Conservation (phyloP, 2,797 vertebrate genomes). For the Tokudaia tokunoshimensis region DNA sequence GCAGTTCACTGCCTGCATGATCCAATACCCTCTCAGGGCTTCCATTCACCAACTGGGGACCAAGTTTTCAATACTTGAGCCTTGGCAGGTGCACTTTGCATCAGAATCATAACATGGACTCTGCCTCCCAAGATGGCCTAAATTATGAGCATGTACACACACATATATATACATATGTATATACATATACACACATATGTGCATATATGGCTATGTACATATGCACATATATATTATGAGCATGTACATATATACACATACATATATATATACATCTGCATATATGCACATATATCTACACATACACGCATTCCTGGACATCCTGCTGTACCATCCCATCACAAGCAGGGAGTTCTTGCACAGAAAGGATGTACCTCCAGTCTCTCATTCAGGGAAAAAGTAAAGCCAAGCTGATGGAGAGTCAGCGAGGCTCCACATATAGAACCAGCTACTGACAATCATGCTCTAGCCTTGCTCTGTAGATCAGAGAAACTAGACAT, state of each 20-base stretch:
- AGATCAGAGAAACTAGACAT: constrained; percentile 56
- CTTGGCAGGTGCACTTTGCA: neutral
- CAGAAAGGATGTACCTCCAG: neutral
- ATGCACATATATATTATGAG: neutral
- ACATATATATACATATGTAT: too few relatives aligned
- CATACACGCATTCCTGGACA: neutral
- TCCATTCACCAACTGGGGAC: neutral
- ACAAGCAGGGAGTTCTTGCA: neutral
- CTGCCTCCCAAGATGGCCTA: neutral
- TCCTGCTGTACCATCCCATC: neutral
- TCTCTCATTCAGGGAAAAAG: neutral
- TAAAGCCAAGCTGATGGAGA: neutral
- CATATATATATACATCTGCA: neutral
- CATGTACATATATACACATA: neutral
- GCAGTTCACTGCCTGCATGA: neutral
- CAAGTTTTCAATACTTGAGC: neutral
- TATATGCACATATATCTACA: too few relatives aligned
- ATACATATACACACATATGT: too few relatives aligned
- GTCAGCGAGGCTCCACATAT: neutral
- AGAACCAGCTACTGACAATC: neutral
- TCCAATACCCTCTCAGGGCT: neutral
- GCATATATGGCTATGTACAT: too few relatives aligned
- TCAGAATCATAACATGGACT: neutral
- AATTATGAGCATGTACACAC: neutral
- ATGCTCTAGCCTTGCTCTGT: neutral